Conservation (phyloP, 2,113 vertebrate species). For the Elephantulus edwardii region DNA sequence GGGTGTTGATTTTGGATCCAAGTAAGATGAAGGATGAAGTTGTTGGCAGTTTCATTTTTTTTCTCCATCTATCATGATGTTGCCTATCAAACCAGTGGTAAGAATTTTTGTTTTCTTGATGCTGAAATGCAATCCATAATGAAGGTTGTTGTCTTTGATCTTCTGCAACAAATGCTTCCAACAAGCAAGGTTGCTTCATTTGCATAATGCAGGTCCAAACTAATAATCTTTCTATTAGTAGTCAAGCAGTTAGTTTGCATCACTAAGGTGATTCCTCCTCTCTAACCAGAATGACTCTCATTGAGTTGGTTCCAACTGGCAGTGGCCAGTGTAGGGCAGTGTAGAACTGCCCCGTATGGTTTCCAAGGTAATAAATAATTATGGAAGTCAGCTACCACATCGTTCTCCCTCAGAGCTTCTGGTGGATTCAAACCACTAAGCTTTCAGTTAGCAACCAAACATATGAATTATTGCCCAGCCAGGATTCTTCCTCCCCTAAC, state of each 20-base stretch:
- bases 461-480: not conserved
- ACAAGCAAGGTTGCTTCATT: too few relatives aligned
- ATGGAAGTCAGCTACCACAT: too few relatives aligned
- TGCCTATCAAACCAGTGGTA: too few relatives aligned
- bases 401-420: too few relatives aligned
- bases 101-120: too few relatives aligned
- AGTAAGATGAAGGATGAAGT: too few relatives aligned
- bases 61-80: too few relatives aligned
- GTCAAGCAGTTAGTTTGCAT: not conserved
- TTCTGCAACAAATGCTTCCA: too few relatives aligned
- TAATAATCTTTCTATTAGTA: not conserved
- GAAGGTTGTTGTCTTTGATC: too few relatives aligned
- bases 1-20: too few relatives aligned
- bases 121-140: too few relatives aligned
- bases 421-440: not conserved
- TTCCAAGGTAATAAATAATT: not conserved
- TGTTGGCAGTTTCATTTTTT: too few relatives aligned
- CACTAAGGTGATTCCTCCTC: not conserved
- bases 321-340: not conserved
- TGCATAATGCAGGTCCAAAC: not conserved
- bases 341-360: not conserved
- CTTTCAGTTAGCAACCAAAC: not conserved
- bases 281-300: not conserved
- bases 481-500: not conserved
- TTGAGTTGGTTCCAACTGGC: not conserved